Base-by-base conservation (phyloP, 2,888 invertebrate species). In the Physocephala rufipes region DNA sequence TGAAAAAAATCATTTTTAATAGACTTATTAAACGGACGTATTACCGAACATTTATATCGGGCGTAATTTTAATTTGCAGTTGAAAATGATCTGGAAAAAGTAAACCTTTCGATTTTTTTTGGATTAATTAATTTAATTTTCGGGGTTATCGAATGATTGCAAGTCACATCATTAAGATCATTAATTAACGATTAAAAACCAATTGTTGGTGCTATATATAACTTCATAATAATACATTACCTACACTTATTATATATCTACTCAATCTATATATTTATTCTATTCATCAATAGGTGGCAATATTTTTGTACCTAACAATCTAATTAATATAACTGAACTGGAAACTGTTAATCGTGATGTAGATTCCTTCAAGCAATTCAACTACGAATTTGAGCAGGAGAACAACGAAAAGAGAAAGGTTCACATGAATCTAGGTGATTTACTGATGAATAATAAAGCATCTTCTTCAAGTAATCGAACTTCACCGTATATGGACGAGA, bases 341-440 rank as follows among this genome's bases (percentile, higher is more conserved):
- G 94, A 95, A 82, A 92, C 91, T 70, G 91, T 91, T 49, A 95
- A 95, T 80, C 47, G 28, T 12, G 70, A 62, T 47, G 88, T 95
- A 75, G 95, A 95, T 82, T 92, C 93, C 1, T 94, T 95, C 87
- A 95, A 96, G 85, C 90, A 94, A 24, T 95, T 94, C 86, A 94
- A 94, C 78, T 91, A 92, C 81, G 93, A 93, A 84, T 94, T 94
- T 75, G 91, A 94, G 75, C 92, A 93, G 67, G 90, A 92, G 0
- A 70, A 68, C 36, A 62, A 62, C 28, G 62, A 68, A 82, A 36
- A 9, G 9, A 92, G 92, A 75, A 92, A 92, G 85, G 91, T 92
- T 79, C 91, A 92, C 84, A 89, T 94, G 79, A 93, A 94, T 87
- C 89, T 94, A 79, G 92, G 93, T 85, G 93, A 94, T 82, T 91